Evolutionary conservation across 2,888 invertebrate species (phyloP).

Genomic region (Chorisops tibialis): DNA sequence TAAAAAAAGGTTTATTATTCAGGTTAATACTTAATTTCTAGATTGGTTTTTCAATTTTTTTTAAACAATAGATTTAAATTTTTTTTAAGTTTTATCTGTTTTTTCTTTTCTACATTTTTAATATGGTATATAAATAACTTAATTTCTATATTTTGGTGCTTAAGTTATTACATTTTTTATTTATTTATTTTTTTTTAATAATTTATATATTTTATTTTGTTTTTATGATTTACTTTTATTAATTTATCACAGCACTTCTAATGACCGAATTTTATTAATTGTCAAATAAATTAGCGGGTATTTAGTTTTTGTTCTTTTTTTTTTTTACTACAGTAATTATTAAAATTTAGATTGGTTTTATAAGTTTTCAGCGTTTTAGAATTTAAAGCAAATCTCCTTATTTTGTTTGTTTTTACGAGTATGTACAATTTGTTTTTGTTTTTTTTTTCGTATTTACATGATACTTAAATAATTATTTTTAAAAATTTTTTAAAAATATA

Average conservation of each 20-base stretch:
- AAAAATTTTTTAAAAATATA: background rate
- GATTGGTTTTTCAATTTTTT: constrained; percentile 22
- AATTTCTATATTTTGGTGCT: constrained; percentile 18
- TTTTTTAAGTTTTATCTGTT: background rate
- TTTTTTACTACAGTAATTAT: constrained; percentile 15
- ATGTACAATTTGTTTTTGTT: background rate
- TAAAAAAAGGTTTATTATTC: background rate
- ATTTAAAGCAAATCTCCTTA: too few species aligned
- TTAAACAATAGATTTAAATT: background rate
- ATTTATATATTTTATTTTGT: constrained; percentile 22
- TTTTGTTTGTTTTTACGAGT: background rate
- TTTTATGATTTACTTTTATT: constrained; percentile 32
- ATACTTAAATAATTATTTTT: background rate
- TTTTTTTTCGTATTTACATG: background rate
- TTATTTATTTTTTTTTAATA: constrained; percentile 27
- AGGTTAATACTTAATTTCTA: constrained; percentile 2
- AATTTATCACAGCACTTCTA: constrained; percentile 39
- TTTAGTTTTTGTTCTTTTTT: constrained; percentile 25
- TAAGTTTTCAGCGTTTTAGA: too few species aligned
- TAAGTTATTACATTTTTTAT: background rate
- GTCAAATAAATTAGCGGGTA: constrained; percentile 29
- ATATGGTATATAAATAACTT: background rate
- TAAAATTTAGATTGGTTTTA: constrained; percentile 27
- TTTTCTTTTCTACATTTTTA: background rate
- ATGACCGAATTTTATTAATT: constrained; percentile 29